Percentiles rank a stretch among this genome's conserved stretches.
These are phyloP conservation scores for Phocoena sinus DNA, from an alignment of 2,113 vertebrate species.

Conservation along the genomic window DNA sequence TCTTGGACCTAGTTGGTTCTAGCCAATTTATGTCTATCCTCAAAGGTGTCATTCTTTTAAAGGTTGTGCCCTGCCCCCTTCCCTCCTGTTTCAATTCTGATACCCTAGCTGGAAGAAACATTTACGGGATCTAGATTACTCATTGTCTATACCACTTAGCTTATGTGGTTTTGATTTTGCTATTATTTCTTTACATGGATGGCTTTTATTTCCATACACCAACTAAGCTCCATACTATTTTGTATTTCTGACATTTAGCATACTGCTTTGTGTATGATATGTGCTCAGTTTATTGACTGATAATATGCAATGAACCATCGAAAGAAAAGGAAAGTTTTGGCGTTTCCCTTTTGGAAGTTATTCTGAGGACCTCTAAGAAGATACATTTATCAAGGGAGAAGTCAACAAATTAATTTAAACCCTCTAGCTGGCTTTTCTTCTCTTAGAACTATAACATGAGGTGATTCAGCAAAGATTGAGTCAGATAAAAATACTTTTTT, in stretches of 20 bases:
- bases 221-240: background rate
- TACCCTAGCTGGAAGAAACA: background rate
- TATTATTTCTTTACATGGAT: background rate
- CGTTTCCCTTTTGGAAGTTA: background rate
- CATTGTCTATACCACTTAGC: background rate
- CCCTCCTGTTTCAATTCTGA: background rate
- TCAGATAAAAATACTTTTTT: background rate
- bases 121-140: background rate
- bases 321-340: background rate
- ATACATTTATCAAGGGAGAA: background rate
- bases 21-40: background rate
- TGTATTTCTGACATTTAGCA: background rate
- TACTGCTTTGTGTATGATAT: background rate
- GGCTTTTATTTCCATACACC: background rate
- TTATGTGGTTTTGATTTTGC: background rate
- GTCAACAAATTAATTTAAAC: conserved; percentile 9
- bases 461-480: background rate
- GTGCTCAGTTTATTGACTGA: background rate
- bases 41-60: background rate
- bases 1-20: background rate
- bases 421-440: background rate
- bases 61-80: background rate
- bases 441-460: conserved; percentile 3
- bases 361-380: background rate
- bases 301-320: background rate